A percentile compares a stretch with the other conserved stretches of the same genome.
Conservation (phyloP, 1,140 invertebrate species). For the Pseudomyrmex concolor region DNA sequence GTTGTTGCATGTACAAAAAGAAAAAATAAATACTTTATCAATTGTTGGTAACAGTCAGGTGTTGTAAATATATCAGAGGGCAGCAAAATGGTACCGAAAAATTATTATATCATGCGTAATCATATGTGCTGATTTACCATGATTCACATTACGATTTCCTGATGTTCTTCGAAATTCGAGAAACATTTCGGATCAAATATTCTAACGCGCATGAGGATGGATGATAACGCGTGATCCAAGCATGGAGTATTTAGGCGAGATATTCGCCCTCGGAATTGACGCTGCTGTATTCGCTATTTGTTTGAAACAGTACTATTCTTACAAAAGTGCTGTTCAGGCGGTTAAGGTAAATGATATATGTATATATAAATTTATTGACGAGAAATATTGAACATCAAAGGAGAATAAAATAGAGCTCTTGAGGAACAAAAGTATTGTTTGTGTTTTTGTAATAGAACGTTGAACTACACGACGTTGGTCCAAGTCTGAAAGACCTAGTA, state of each 20-base stretch:
- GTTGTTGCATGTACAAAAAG: too few relatives aligned
- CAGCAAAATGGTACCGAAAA: too few relatives aligned
- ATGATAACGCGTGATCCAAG: conserved; percentile 69
- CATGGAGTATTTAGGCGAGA: conserved; percentile 88
- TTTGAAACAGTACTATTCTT: conserved; percentile 89
- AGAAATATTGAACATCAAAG: not conserved
- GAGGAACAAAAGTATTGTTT: conserved; percentile 6
- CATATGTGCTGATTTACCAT: too few relatives aligned
- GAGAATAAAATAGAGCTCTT: conserved; percentile 17
- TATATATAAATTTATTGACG: conserved; percentile 43
- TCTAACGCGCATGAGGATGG: not conserved
- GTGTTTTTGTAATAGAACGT: conserved; percentile 84
- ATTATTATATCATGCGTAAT: too few relatives aligned
- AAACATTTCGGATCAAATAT: too few relatives aligned
- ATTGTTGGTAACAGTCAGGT: too few relatives aligned
- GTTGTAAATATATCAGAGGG: too few relatives aligned
- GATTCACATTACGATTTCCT: too few relatives aligned
- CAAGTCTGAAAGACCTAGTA: conserved; percentile 86
- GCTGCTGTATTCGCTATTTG: conserved; percentile 89
- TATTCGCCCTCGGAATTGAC: conserved; percentile 89
- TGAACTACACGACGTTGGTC: conserved; percentile 88
- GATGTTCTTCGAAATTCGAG: too few relatives aligned
- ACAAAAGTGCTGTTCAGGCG: conserved; percentile 88
- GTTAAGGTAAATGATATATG: conserved; percentile 86
- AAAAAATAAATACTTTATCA: too few relatives aligned